Evolutionary conservation across 2,888 invertebrate genomes (phyloP).

Genomic region (Strigamia crassipes): DNA sequence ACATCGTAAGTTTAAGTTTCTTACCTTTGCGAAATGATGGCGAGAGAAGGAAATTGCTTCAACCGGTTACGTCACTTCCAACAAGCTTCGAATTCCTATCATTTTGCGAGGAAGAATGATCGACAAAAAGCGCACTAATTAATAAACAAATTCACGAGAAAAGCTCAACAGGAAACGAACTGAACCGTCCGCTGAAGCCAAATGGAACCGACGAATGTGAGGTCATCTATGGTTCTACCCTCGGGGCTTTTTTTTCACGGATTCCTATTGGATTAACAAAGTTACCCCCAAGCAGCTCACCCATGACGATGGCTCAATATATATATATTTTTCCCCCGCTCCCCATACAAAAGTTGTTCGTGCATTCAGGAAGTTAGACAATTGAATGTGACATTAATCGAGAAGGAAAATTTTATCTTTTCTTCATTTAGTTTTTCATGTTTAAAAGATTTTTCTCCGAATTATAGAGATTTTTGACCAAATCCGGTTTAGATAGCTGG

Average conservation of each 20-base stretch:
- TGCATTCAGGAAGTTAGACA: background rate
- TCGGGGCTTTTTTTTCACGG: background rate
- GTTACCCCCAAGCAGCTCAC: background rate
- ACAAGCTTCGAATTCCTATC: background rate
- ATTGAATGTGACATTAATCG: background rate
- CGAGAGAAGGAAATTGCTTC: background rate
- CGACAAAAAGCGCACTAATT: background rate
- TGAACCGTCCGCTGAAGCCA: background rate
- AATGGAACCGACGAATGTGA: slow-evolving; percentile 1
- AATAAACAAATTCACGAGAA: background rate
- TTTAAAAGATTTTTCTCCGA: background rate
- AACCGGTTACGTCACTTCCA: background rate
- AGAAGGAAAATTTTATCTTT: background rate
- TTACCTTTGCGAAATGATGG: background rate
- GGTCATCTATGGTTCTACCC: slow-evolving; percentile 5
- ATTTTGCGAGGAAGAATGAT: background rate
- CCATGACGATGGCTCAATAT: background rate
- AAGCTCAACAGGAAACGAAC: slow-evolving; percentile 1
- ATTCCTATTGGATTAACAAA: background rate
- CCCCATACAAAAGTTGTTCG: background rate
- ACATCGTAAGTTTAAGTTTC: background rate
- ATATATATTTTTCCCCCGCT: too few relatives aligned
- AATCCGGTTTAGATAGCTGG: background rate
- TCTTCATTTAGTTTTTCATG: background rate
- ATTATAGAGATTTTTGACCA: background rate